phyloP scores from a whole-genome alignment of 2,113 vertebrate genomes.

The Perccottus glenii region DNA sequence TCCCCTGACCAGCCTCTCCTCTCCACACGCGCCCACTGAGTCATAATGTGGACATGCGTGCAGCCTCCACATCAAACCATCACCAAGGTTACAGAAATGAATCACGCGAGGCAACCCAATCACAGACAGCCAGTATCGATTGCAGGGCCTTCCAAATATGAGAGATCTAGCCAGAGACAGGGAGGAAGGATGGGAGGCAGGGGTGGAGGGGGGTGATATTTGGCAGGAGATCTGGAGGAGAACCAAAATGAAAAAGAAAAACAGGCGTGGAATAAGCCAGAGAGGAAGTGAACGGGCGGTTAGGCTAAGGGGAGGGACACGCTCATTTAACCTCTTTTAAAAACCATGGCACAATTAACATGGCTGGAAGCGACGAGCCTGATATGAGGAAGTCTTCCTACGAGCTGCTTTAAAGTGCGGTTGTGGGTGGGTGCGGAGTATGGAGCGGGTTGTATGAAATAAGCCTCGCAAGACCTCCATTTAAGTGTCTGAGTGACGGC shows the following conservation, averaged over 20 bases:
- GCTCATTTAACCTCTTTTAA: conserved; percentile 62
- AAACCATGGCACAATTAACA: conserved; percentile 54
- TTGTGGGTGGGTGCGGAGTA: conserved; percentile 22
- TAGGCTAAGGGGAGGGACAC: conserved; percentile 12
- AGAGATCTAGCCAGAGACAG: conserved; percentile 63
- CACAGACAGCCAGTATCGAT: conserved; percentile 78
- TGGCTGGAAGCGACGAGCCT: conserved; percentile 18
- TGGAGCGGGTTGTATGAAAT: conserved; percentile 11
- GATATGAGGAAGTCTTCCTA: conserved; percentile 32
- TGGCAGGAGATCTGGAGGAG: conserved; percentile 63
- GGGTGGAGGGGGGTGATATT: conserved; percentile 33
- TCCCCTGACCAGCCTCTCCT: conserved; percentile 67
- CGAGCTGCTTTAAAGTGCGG: conserved; percentile 12
- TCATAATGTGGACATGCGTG: conserved; percentile 74
- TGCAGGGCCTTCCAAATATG: conserved; percentile 68
- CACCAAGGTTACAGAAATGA: conserved; percentile 82
- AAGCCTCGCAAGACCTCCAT: conserved; percentile 60
- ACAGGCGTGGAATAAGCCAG: conserved; percentile 39
- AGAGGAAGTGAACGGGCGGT: conserved; percentile 36
- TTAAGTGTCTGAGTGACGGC: conserved; percentile 60
- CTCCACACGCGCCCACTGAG: conserved; percentile 71
- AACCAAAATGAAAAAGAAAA: conserved; percentile 65
- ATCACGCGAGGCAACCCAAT: conserved; percentile 77
- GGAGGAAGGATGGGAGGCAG: conserved; percentile 8
- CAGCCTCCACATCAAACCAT: conserved; percentile 79